Evolutionary conservation across 2,113 vertebrate species (phyloP).

Genomic region (Etia nguti): DNA sequence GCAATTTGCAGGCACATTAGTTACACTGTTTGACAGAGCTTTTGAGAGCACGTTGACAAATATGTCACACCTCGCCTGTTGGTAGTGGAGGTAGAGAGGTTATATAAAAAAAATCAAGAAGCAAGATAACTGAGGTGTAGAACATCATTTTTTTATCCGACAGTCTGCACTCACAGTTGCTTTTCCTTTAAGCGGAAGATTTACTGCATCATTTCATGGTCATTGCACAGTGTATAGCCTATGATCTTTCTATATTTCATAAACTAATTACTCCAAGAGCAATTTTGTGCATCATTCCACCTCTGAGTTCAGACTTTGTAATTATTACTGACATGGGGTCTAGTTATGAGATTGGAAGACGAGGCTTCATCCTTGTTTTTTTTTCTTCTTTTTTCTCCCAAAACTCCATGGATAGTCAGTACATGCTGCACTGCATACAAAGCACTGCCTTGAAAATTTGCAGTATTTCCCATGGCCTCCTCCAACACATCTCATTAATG

Average conservation of each 20-base stretch:
- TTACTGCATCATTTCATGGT: conserved; percentile 31
- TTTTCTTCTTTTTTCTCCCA: background rate
- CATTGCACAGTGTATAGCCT: conserved; percentile 13
- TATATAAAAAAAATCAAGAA: conserved; percentile 1
- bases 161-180: background rate
- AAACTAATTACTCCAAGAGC: conserved; percentile 49
- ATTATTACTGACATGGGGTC: conserved; percentile 46
- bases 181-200: conserved; percentile 6
- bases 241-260: conserved; percentile 37
- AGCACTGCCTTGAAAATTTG: conserved; percentile 23
- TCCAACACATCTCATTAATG: conserved; percentile 28
- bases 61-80: conserved; percentile 36
- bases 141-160: background rate
- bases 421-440: conserved; percentile 28
- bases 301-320: conserved; percentile 34
- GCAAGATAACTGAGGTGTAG: conserved; percentile 16
- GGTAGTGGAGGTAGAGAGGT: conserved; percentile 3
- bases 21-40: conserved; percentile 33
- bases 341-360: conserved; percentile 32
- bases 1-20: conserved; percentile 30
- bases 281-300: conserved; percentile 42
- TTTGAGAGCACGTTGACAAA: conserved; percentile 30
- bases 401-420: conserved; percentile 18
- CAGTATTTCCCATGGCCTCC: conserved; percentile 48
- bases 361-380: background rate